A percentile compares a stretch with the other conserved stretches of the same genome.
Conservation (phyloP, 2,113 vertebrate genomes). For the Orycteropus afer region DNA sequence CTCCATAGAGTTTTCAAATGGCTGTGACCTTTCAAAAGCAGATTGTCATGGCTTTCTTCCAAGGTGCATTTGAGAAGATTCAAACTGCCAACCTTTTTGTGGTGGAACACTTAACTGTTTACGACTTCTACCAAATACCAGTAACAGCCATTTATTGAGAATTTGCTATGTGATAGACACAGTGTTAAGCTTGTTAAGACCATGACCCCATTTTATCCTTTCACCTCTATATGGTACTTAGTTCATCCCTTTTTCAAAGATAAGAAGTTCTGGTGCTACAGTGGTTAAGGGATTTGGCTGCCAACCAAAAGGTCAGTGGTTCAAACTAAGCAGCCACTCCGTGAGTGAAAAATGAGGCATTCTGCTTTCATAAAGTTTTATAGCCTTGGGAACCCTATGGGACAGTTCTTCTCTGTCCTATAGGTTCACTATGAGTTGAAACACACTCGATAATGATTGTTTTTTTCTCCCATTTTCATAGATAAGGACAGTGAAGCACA, state of each 20-base stretch:
- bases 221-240: accelerated
- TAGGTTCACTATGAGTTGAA: too few relatives aligned
- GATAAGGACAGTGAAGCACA: background rate
- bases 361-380: too few relatives aligned
- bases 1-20: too few relatives aligned
- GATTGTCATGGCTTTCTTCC: background rate
- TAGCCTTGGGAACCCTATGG: too few relatives aligned
- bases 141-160: background rate
- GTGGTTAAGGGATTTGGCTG: too few relatives aligned
- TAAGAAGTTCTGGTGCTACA: too few relatives aligned
- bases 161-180: background rate
- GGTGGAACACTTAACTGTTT: background rate
- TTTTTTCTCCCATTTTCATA: background rate
- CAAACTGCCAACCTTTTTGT: background rate
- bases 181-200: background rate
- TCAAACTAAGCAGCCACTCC: too few relatives aligned
- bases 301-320: too few relatives aligned
- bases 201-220: background rate
- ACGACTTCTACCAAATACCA: background rate
- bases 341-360: too few relatives aligned
- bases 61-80: background rate
- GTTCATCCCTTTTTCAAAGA: background rate
- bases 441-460: too few relatives aligned
- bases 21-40: background rate
- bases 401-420: too few relatives aligned